Base-by-base conservation (phyloP, 2,113 vertebrate genomes). In the Sus scrofa region DNA sequence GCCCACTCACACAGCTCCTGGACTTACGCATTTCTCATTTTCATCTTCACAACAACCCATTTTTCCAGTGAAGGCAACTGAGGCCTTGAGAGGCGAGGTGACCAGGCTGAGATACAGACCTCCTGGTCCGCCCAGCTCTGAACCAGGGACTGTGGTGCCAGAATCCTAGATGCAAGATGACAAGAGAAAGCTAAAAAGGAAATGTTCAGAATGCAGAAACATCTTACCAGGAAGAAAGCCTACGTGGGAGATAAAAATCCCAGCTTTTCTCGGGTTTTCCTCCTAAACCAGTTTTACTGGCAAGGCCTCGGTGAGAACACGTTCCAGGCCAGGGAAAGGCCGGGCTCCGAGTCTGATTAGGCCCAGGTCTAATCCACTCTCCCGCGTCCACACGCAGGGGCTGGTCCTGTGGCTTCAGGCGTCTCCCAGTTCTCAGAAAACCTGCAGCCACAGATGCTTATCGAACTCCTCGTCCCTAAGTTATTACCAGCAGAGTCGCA, bases 241-340 rank as follows among this genome's bases (percentile, higher is more conserved):
- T 32, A 37, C 3, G 0, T 7, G 3, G 63, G 10, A 5, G 81
- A 62, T 18, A 6, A 60, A 87, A 93, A 63, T 12, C 15, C 26
- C 58, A 11, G 7, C 75, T 82, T 54, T 67, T 50, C 39, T 75
- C 60, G 22, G 15, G 30, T 56, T 85, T 52, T 50, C 58, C 22
- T 85, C 30, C 27, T 32, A 3, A 14, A 11, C 20, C 44, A 24
- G 50, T 26, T 39, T 39, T 24, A 67, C 22, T 8, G 20, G 58
- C 14, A 9, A 77, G 12, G 14, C 34, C 62, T 39, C 18, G 1
- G 3, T 0, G 2, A 0, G 2, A 3, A 63, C 37, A 24, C 0
- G 2, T 6, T 22, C 83, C 27, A 7, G 0, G 6, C 30, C 13
- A 18, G 2, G 6, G n/a, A 4, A 1, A 0, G 14, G 1, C 9